These are phyloP conservation scores for Meriones unguiculatus DNA, from an alignment of 2,113 vertebrate genomes.

Conservation along the genomic window DNA sequence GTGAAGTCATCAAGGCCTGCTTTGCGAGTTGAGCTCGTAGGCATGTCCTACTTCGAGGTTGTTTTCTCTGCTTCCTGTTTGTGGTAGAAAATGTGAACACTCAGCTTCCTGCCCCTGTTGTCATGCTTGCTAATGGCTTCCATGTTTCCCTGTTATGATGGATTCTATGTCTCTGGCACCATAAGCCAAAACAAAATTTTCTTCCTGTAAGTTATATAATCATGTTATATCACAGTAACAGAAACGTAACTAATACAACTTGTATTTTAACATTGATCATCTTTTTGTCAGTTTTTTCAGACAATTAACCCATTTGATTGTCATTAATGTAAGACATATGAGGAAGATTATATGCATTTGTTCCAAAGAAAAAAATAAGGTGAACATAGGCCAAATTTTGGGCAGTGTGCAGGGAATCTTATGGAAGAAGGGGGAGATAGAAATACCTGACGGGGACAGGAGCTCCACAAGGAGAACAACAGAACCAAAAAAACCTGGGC, in stretches of 20 bases:
- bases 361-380: background rate
- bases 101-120: too few species aligned
- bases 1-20: background rate
- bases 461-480: too few species aligned
- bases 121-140: background rate
- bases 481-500: too few species aligned
- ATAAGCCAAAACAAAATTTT: background rate
- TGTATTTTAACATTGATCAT: background rate
- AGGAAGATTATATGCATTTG: background rate
- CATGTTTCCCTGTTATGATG: background rate
- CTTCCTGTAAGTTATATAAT: background rate
- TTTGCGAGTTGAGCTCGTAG: background rate
- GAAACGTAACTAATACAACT: background rate
- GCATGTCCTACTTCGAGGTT: background rate
- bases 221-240: background rate
- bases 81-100: background rate
- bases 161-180: background rate
- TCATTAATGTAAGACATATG: background rate
- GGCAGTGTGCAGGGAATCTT: too few species aligned
- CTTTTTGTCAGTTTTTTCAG: background rate
- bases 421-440: too few species aligned
- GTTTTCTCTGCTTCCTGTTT: background rate
- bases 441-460: too few species aligned
- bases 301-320: background rate
- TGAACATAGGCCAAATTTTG: background rate